Conservation (phyloP, 2,888 invertebrate genomes). For the Autographa gamma region DNA sequence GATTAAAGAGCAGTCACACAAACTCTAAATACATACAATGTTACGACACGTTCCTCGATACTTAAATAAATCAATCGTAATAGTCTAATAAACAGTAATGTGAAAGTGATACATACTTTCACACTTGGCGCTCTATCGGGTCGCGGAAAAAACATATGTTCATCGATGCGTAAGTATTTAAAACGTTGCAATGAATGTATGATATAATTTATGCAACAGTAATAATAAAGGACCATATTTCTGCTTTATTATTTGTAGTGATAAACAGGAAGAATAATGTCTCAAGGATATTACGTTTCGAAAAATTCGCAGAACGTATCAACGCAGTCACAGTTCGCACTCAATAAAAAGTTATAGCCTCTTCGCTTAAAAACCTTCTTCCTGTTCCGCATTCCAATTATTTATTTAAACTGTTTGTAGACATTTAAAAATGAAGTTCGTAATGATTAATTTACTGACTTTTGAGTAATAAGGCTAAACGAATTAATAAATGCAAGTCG, state of each 20-base stretch:
- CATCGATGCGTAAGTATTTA: background rate
- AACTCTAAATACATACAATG: background rate
- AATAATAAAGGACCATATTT: background rate
- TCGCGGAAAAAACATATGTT: conserved; percentile 9
- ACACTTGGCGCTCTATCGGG: conserved; percentile 32
- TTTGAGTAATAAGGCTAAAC: no score
- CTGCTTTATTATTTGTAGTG: background rate
- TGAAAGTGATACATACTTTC: conserved; percentile 33
- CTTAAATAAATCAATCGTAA: conserved; percentile 14
- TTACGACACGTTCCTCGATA: background rate
- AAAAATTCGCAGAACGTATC: background rate
- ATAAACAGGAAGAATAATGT: background rate
- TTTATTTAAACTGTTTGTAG: background rate
- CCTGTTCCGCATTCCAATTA: background rate
- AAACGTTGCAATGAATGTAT: background rate
- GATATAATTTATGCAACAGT: background rate
- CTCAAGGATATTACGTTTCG: background rate
- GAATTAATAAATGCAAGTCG: no score
- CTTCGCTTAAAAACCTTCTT: conserved; percentile 4
- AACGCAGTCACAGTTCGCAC: background rate
- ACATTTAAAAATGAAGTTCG: background rate
- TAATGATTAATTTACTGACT: no score
- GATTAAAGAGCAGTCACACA: background rate
- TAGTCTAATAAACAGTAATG: conserved; percentile 19
- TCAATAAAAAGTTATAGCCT: background rate